These are phyloP conservation scores for Trichacis sp. DNA, from an alignment of 2,888 invertebrate genomes.

Conservation along the genomic window DNA sequence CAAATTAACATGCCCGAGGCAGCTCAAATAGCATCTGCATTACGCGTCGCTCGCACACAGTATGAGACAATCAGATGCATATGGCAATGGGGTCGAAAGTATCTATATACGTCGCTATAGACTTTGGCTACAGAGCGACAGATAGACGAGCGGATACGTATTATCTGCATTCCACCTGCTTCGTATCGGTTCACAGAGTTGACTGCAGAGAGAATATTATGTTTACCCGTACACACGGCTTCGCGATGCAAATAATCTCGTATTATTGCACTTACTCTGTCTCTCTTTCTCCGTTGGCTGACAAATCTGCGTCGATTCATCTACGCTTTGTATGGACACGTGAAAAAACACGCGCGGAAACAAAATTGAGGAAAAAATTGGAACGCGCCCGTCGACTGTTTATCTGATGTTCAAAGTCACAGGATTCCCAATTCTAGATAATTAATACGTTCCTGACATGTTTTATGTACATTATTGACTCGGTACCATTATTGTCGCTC, in stretches of 20 bases:
- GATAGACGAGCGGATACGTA: constrained; percentile 49
- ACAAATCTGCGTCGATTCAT: constrained; percentile 46
- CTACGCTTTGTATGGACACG: constrained; percentile 35
- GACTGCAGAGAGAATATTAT: constrained; percentile 67
- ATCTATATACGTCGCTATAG: constrained; percentile 32
- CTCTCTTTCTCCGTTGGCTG: constrained; percentile 44
- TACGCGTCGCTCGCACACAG: constrained; percentile 59
- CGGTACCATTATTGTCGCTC: constrained; percentile 39
- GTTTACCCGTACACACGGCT: constrained; percentile 56
- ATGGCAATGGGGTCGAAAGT: constrained; percentile 26
- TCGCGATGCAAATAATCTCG: constrained; percentile 69
- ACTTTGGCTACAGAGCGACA: too few relatives aligned
- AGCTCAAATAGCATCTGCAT: constrained; percentile 67
- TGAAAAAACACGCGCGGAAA: constrained; percentile 25
- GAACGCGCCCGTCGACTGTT: too few relatives aligned
- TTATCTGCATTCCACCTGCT: constrained; percentile 60
- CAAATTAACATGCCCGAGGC: constrained; percentile 67
- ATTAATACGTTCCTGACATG: background rate
- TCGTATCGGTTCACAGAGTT: constrained; percentile 55
- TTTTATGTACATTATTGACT: constrained; percentile 42
- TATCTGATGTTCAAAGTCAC: too few relatives aligned
- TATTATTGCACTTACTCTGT: constrained; percentile 68
- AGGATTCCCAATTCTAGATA: background rate
- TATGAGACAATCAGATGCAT: constrained; percentile 44
- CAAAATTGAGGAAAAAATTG: background rate